Base-by-base conservation (phyloP, 2,113 vertebrate species). In the Brachirus orientalis region DNA sequence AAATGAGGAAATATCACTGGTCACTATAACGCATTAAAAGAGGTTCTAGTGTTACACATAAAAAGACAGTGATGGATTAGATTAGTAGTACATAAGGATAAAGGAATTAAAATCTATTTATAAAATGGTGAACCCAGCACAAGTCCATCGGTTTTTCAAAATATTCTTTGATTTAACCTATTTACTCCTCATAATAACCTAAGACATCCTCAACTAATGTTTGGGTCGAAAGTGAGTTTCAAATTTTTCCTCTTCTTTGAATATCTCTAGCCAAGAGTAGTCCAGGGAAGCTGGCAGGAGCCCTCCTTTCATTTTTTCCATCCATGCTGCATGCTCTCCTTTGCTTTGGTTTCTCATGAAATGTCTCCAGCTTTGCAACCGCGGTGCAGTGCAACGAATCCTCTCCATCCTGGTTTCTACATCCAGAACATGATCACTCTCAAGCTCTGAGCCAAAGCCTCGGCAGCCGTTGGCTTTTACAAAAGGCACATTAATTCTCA, bases 271-370 rank as follows among this genome's bases (percentile, higher is more conserved):
- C 88, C 82, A 87, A 74, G 40, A 57, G 83, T 73, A 8, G 44
- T 76, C 56, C 83, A 75, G 77, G 72, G 80, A 76, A 77, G 64
- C 75, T 88, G 87, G 75, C 85, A 78, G 73, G 13, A 84, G 44
- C 13, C 16, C 16, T 65, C 19, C 47, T 20, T 63, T 79, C 40
- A 11, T 66, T 87, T 86, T n/a, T 91, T 90, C 90, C 84, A 47
- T 79, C 52, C 65, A 28, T 53, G 75, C 76, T 53, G 57, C 78
- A 72, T 55, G 57, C 50, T 12, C 33, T 70, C 62, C 70, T 83
- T 71, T 81, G 77, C 72, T 86, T 89, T 82, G 75, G 67, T 55
- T 76, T 86, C 70, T 75, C 54, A 45, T 81, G 76, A 83, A 89
- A 83, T 13, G 10, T 48, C 50, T 84, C 70, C 81, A 72, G 48